Evolutionary conservation across 2,113 vertebrate genomes (phyloP), one percentile per base, ranked within the genome.

Genomic region (Ciconia boyciana): DNA sequence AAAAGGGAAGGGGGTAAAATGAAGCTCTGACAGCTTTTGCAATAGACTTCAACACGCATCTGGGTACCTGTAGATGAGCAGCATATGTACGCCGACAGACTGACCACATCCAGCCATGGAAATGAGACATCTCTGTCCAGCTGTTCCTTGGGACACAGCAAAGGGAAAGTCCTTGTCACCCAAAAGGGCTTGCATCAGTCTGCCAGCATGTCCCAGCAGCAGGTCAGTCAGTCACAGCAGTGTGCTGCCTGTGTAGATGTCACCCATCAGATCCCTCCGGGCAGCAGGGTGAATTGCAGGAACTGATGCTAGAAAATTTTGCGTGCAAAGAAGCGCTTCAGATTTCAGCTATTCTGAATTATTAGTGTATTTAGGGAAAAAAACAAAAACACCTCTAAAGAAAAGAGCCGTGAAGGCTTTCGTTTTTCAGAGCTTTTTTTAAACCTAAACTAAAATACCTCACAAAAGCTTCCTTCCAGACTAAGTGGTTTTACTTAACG

Each of bases 31-130:
- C 9, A 64, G 57, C 16, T 55, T 81, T 81, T 75, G 31, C 32
- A 57, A 4, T 17, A 54, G 18, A 9, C 26, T 86, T 79, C 66
- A 66, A 25, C 25, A 68, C 28, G 1, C 12, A 11, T 22, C 13
- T 22, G 52, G 39, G 52, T 15, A 28, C 24, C 75, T 46, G 0
- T 0, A 34, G 43, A 25, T 7, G 21, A 41, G 57, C 48, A 89
- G 44, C 6, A 7, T 4, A 3, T 0, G 1, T 9, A 4, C 3
- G 1, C 16, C 0, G 1, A 24, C 8, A 54, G 28, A 11, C 16
- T 62, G 46, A 21, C 5, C 70, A 29, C 52, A 15, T 21, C 13
- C 39, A 76, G 62, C 16, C 44, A 7, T n/a, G 49, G 69, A 72
- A 55, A 72, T 13, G 29, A n/a, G 32, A 32, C 15, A 12, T 19